Evolutionary conservation across 2,113 vertebrate genomes (phyloP).

Genomic region (Mus spicilegus): DNA sequence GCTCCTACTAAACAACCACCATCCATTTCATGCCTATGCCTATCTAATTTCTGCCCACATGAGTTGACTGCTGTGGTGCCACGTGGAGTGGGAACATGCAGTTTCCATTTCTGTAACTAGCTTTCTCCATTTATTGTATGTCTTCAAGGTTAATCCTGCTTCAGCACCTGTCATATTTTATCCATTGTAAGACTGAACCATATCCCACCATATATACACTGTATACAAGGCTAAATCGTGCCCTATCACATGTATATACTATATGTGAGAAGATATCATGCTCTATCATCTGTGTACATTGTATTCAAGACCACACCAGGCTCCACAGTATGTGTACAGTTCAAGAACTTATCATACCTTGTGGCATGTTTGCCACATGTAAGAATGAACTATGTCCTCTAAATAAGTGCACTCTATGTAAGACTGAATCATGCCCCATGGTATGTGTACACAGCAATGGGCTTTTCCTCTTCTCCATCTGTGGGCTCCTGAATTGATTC

Average conservation of each 20-base stretch:
- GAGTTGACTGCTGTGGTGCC: neutral
- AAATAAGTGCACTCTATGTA: too few species aligned
- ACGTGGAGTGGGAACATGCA: neutral
- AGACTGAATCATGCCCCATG: too few species aligned
- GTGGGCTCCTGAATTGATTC: too few species aligned
- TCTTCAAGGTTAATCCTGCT: neutral
- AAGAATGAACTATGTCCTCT: too few species aligned
- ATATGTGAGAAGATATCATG: neutral
- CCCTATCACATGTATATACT: neutral
- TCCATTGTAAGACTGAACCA: neutral
- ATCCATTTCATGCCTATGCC: neutral
- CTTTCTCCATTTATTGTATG: neutral
- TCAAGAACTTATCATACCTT: too few species aligned
- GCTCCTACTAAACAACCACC: neutral
- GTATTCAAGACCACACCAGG: neutral
- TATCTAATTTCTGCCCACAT: too few species aligned
- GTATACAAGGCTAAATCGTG: neutral
- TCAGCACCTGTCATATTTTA: neutral
- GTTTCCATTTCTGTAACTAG: neutral
- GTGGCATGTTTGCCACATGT: too few species aligned
- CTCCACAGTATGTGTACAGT: neutral
- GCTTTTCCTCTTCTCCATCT: too few species aligned
- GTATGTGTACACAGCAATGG: too few species aligned
- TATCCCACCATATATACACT: neutral
- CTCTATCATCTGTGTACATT: neutral